Percentiles rank a stretch among this genome's conserved stretches.
Evolutionary conservation across 2,797 vertebrate genomes (phyloP).

Genomic region (Orientallactaga sibirica): DNA sequence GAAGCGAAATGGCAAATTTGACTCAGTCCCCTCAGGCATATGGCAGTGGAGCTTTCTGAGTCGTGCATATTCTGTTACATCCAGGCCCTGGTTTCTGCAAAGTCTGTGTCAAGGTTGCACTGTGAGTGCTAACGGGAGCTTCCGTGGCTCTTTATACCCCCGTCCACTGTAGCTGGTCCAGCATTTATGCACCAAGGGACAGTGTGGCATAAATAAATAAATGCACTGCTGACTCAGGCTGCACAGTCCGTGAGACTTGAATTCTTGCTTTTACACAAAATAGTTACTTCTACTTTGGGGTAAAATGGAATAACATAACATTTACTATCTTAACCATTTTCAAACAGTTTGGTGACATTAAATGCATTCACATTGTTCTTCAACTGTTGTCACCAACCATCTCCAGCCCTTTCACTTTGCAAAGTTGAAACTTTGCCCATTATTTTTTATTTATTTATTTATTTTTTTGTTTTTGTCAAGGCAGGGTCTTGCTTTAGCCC

Average conservation of each 20-base stretch:
- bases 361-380: not conserved
- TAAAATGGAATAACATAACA: not conserved
- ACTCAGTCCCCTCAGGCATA: slow-evolving; percentile 57
- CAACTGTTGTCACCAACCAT: too few relatives aligned
- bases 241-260: not conserved
- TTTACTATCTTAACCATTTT: not conserved
- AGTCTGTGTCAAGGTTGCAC: slow-evolving; percentile 65
- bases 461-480: too few relatives aligned
- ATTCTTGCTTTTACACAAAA: not conserved
- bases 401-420: not conserved
- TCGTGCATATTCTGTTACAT: slow-evolving; percentile 57
- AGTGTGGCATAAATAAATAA: not conserved
- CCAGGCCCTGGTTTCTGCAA: slow-evolving; percentile 65
- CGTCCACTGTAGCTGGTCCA: not conserved
- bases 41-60: slow-evolving; percentile 60
- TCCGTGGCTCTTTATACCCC: not conserved
- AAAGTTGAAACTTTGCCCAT: not conserved
- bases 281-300: not conserved
- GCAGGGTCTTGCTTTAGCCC: too few relatives aligned
- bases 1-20: slow-evolving; percentile 1
- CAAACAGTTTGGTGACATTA: not conserved
- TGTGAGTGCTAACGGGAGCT: slow-evolving; percentile 50
- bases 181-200: not conserved
- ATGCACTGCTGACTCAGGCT: not conserved
- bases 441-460: too few relatives aligned